phyloP scores from a whole-genome alignment of 2,797 vertebrate genomes.

The Iguana delicatissima region DNA sequence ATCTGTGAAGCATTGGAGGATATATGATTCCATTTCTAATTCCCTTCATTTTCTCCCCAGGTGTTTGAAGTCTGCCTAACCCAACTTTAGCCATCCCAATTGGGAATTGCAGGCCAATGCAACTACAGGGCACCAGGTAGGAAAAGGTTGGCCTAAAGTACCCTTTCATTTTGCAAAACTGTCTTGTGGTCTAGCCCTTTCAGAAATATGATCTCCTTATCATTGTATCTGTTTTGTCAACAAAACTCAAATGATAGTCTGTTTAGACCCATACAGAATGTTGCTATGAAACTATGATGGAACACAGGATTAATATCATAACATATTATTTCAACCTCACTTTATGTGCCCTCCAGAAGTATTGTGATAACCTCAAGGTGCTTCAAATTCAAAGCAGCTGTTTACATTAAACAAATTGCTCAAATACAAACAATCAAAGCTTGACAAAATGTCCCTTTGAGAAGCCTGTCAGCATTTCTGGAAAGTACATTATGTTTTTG shows the following conservation, averaged over 20 bases:
- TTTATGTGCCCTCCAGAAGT: slow-evolving; percentile 30
- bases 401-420: not conserved
- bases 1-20: too few relatives aligned
- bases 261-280: slow-evolving; percentile 47
- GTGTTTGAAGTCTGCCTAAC: not conserved
- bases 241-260: not conserved
- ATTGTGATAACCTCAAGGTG: slow-evolving; percentile 26
- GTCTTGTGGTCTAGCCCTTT: not conserved
- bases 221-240: not conserved
- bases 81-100: too few relatives aligned
- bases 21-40: not conserved
- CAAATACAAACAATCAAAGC: not conserved
- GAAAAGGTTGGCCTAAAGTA: too few relatives aligned
- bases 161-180: not conserved
- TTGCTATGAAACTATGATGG: slow-evolving; percentile 32
- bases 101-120: too few relatives aligned
- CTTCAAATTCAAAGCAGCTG: slow-evolving; percentile 32
- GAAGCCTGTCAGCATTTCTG: not conserved
- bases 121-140: too few relatives aligned
- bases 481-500: not conserved
- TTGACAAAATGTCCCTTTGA: not conserved
- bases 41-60: not conserved
- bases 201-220: slow-evolving; percentile 13
- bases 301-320: slow-evolving; percentile 34
- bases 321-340: slow-evolving; percentile 22